Base-by-base conservation (phyloP, 2,888 invertebrate genomes). In the Cacoxenus indagator region DNA sequence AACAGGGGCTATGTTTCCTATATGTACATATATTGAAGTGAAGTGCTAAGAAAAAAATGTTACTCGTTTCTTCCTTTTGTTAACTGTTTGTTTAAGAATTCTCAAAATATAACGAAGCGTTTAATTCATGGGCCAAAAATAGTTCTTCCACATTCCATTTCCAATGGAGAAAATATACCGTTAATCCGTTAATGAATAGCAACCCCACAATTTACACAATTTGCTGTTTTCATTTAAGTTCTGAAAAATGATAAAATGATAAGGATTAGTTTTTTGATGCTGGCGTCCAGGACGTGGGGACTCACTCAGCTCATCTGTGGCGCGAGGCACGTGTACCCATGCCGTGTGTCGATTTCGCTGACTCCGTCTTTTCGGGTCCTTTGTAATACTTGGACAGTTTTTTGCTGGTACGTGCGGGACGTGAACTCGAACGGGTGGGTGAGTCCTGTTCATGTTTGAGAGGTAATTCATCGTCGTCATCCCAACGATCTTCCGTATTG, bases 381-480 rank as follows among this genome's bases (percentile, higher is more conserved):
- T 87, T 87, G 68, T 87, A 87, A 75, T 87, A 87, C 73, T 85
- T 86, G 2, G 87, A 87, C 68, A 84, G 71, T 0, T 86, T 85
- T 74, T 87, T 87, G 73, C 87, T 87, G 55, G 80, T 78, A 31
- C 87, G 79, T n/a, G 84, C 76, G 5, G 87, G 86, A n/a, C 86
- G 85, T 66, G 73, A 73, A 29, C 69, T 62, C 37, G 57, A 68
- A 27, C 54, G 64, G 24, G 24, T 51, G 27, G 46, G 24, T 51
- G 73, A 80, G 17, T 81, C 82, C 4, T 48, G 37, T n/a, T 80
- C 80, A 1, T 68, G 24, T 71, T 78, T 80, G n/a, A 80, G 62
- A 14, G 80, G 80, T 61, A 82, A 66, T 27, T 82, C 83, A 67
- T 81, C 83, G 57, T 82, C 82, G 8, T 78, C 83, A 31, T 83